Evolutionary conservation across 1,140 invertebrate species (phyloP).

Genomic region (Camponotus floridanus): DNA sequence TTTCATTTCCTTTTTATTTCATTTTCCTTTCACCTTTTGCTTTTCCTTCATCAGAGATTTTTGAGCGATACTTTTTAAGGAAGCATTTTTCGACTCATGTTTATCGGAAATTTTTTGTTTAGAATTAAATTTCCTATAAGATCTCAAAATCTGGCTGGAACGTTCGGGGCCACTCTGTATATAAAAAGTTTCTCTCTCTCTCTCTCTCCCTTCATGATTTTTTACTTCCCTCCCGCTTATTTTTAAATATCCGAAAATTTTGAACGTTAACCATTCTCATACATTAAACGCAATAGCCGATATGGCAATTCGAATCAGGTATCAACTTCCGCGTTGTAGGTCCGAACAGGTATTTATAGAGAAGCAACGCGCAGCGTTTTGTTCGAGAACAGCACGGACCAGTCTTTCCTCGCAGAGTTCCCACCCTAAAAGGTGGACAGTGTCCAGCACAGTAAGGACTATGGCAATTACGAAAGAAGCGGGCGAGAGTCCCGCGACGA

Average conservation of each 20-base stretch:
- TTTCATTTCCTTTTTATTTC: too few relatives aligned
- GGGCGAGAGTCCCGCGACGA: constrained; percentile 64
- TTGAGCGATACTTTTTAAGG: too few relatives aligned
- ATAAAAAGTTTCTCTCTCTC: too few relatives aligned
- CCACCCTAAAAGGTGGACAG: constrained; percentile 49
- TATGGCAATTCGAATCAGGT: constrained; percentile 47
- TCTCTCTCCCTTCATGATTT: not conserved
- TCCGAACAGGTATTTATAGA: constrained; percentile 41
- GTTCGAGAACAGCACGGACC: constrained; percentile 59
- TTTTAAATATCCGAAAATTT: constrained; percentile 31
- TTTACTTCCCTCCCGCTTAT: not conserved
- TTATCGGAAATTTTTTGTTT: too few relatives aligned
- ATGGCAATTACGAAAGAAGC: constrained; percentile 61
- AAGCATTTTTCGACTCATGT: too few relatives aligned
- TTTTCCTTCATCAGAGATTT: too few relatives aligned
- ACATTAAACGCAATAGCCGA: constrained; percentile 26
- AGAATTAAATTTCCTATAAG: too few relatives aligned
- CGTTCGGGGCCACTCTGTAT: too few relatives aligned
- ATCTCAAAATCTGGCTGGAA: too few relatives aligned
- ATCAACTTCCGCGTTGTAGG: constrained; percentile 6
- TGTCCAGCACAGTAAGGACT: constrained; percentile 74
- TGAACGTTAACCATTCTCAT: constrained; percentile 30
- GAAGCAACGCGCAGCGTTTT: constrained; percentile 36
- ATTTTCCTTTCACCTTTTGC: too few relatives aligned
- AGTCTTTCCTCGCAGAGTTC: constrained; percentile 63